These are phyloP conservation scores for Caenorhabditis sp. DNA, from an alignment of 2,888 invertebrate species.

Conservation along the genomic window DNA sequence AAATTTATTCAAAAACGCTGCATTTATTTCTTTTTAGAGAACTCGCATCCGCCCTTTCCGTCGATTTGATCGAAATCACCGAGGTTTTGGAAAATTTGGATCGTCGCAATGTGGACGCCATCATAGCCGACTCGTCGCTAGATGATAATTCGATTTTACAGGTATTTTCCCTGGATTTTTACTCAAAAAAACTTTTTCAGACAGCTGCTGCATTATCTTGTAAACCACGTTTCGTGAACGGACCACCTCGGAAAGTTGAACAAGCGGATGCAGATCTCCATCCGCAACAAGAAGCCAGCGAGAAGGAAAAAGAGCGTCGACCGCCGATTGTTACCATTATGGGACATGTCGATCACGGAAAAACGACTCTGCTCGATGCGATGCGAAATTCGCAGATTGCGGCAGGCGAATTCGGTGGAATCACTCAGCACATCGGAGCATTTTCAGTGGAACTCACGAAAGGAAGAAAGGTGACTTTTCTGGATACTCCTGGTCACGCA, in stretches of 20 bases:
- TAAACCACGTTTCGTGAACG: slow-evolving; percentile 67
- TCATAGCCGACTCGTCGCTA: slow-evolving; percentile 64
- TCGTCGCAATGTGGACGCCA: slow-evolving; percentile 61
- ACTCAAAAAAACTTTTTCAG: slow-evolving; percentile 42
- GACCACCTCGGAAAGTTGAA: slow-evolving; percentile 49
- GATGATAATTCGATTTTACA: slow-evolving; percentile 62
- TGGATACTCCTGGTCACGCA: slow-evolving; percentile 99
- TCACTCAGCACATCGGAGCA: slow-evolving; percentile 99
- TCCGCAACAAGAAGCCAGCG: slow-evolving; percentile 86
- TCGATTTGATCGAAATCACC: slow-evolving; percentile 67
- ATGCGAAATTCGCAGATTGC: slow-evolving; percentile 89
- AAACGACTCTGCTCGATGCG: slow-evolving; percentile 91
- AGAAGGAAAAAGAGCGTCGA: slow-evolving; percentile 88
- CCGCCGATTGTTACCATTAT: slow-evolving; percentile 98
- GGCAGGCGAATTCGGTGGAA: slow-evolving; percentile 96
- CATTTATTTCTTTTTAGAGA: slow-evolving; percentile 59
- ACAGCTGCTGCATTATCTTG: slow-evolving; percentile 64
- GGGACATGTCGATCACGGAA: slow-evolving; percentile 99
- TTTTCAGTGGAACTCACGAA: slow-evolving; percentile 86
- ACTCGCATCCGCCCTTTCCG: slow-evolving; percentile 66
- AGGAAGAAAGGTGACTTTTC: slow-evolving; percentile 88
- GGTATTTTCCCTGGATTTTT: slow-evolving; percentile 29
- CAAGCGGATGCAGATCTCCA: slow-evolving; percentile 57
- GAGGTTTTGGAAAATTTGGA: slow-evolving; percentile 70
- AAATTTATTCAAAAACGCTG: background rate